Evolutionary conservation across 2,888 invertebrate species (phyloP), one percentile per base, ranked within the genome.

Genomic region (Melitaea athalia): DNA sequence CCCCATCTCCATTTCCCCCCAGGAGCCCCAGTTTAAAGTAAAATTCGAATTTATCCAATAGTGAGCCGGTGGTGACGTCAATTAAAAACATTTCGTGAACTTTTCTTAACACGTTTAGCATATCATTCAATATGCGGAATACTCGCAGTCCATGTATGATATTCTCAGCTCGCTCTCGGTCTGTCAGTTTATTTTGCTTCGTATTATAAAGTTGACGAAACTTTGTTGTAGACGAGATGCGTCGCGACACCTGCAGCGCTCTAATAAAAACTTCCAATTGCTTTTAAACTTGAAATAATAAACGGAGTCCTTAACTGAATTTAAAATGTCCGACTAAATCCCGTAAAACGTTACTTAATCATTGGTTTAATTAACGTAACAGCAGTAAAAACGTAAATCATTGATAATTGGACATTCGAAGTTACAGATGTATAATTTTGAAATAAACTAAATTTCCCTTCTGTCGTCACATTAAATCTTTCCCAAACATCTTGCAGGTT

Each of bases 131-230:
- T 55, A 33, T 33, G 42, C 15, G 38, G 42, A 57, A 15, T 57
- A 3, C 24, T 55, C 33, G 33, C 33, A 12, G 15, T 15, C 15
- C 38, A 15, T 15, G 15, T 15, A 14, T 42, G 57, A 38, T 42
- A 10, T 57, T 57, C 38, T 45, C 59, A 43, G 14, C 14, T 24
- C n/a, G n/a, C 14, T 60, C 47, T 47, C n/a, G n/a, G 24, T 60
- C 47, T 31, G 47, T 60, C 45, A 8, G 55, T 33, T 59, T 31
- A 47, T 47, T 45, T 11, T 7, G 3, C 45, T 24, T 47, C 24
- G 45, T n/a, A 47, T 60, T 5, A 47, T 14, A 31, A 62, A 49
- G 12, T 62, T 62, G 31, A 12, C 33, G 62, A 50, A 62, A 50
- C 33, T 49, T 52, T 52, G 33, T 14, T 42, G 17, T 62, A 49